These are phyloP conservation scores for Garrulus glandarius DNA, from an alignment of 2,797 vertebrate species.

Conservation along the genomic window DNA sequence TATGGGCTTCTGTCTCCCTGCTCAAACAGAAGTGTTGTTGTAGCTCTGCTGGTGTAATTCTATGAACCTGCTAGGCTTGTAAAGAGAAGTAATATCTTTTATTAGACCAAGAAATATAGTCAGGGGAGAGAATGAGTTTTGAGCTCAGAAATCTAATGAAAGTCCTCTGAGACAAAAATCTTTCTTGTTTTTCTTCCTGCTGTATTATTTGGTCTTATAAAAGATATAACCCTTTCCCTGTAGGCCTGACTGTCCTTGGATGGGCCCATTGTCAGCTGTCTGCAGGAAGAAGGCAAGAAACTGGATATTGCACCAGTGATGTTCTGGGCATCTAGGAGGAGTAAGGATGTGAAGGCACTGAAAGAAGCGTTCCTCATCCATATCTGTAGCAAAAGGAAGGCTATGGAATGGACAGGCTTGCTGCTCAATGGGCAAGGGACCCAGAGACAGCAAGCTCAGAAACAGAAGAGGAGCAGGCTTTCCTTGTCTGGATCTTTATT, in stretches of 20 bases:
- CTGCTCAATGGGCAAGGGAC: background rate
- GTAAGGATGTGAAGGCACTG: background rate
- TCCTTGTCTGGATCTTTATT: background rate
- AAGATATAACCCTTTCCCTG: background rate
- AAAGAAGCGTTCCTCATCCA: background rate
- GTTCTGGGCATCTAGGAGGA: background rate
- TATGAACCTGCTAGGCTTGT: background rate
- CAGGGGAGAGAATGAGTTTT: background rate
- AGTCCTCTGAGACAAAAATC: constrained; percentile 9
- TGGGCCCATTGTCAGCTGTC: background rate
- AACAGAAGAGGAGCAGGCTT: background rate
- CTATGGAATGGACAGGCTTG: background rate
- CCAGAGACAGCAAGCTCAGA: background rate
- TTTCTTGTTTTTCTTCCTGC: constrained; percentile 12
- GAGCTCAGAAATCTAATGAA: constrained; percentile 39
- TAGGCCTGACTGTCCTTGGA: background rate
- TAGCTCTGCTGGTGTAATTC: background rate
- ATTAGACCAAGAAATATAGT: constrained; percentile 18
- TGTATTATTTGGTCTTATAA: constrained; percentile 33
- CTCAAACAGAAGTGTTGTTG: background rate
- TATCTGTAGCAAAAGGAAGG: background rate
- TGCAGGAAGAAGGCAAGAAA: background rate
- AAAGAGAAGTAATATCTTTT: constrained; percentile 18
- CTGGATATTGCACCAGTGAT: background rate
- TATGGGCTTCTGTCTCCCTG: background rate